Evolutionary conservation across 2,113 vertebrate species (phyloP).

Genomic region (Microcebus murinus): DNA sequence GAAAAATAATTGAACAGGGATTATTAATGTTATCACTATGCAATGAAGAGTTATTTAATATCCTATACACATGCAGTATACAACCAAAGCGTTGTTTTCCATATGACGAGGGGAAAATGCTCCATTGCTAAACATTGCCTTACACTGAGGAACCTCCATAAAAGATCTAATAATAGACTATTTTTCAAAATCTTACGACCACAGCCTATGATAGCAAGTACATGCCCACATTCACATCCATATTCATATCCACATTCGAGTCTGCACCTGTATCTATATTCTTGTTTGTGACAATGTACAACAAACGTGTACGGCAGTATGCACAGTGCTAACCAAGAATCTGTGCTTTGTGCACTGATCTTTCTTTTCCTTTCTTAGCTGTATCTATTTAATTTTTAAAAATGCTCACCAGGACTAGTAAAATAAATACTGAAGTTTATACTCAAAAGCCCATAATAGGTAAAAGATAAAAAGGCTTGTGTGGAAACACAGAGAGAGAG

Average conservation of each 20-base stretch:
- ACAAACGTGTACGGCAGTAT: accelerated
- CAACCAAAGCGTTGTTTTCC: not conserved
- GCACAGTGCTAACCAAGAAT: not conserved
- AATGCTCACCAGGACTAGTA: not conserved
- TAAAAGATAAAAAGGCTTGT: not conserved
- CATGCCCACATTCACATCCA: not conserved
- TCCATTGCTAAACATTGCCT: not conserved
- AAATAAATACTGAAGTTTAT: not conserved
- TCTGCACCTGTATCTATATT: too few relatives aligned
- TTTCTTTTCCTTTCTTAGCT: not conserved
- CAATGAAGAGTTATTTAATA: not conserved
- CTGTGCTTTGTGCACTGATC: not conserved
- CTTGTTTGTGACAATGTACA: not conserved
- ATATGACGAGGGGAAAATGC: accelerated
- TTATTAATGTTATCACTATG: not conserved
- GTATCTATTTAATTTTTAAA: not conserved
- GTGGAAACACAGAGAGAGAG: not conserved
- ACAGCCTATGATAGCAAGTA: not conserved
- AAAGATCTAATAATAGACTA: not conserved
- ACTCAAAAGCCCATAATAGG: not conserved
- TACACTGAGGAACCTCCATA: not conserved
- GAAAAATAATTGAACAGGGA: not conserved
- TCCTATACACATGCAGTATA: accelerated
- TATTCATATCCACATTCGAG: too few relatives aligned
- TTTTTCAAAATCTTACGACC: not conserved